phyloP scores from a whole-genome alignment of 2,888 invertebrate genomes.

The Sceliomorpha sp. region DNA sequence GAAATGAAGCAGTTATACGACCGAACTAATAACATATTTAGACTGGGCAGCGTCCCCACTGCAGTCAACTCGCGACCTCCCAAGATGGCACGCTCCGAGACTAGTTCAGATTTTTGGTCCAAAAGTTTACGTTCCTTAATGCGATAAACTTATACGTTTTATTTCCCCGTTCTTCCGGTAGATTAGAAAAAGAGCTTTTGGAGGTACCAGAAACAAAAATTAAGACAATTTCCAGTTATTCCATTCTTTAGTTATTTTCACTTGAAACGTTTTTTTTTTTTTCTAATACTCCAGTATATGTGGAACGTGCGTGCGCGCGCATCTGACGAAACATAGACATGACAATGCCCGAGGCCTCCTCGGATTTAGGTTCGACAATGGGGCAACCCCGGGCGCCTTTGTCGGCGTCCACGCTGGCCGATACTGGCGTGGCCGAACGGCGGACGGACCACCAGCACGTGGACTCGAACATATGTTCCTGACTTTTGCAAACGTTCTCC shows the following conservation, averaged over 20 bases:
- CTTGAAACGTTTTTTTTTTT: slow-evolving; percentile 5
- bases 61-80: slow-evolving; percentile 75
- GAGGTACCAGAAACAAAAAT: no score
- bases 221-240: no score
- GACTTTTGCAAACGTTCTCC: slow-evolving; percentile 36
- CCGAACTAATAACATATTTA: slow-evolving; percentile 80
- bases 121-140: no score
- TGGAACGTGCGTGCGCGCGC: slow-evolving; percentile 39
- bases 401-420: slow-evolving; percentile 35
- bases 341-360: slow-evolving; percentile 28
- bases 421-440: slow-evolving; percentile 24
- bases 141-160: no score
- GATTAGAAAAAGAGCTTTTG: no score
- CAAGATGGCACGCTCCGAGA: slow-evolving; percentile 78
- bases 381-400: slow-evolving; percentile 47
- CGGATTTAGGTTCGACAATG: slow-evolving; percentile 31
- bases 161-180: no score
- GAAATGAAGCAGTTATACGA: slow-evolving; percentile 81
- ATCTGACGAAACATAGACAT: slow-evolving; percentile 38
- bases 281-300: slow-evolving; percentile 31
- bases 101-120: slow-evolving; percentile 45
- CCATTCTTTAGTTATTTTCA: neutral
- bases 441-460: slow-evolving; percentile 49
- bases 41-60: slow-evolving; percentile 71
- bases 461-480: slow-evolving; percentile 38